Evolutionary conservation across 2,113 vertebrate species (phyloP), one percentile per base, ranked within the genome.

Genomic region (Macrotis lagotis): DNA sequence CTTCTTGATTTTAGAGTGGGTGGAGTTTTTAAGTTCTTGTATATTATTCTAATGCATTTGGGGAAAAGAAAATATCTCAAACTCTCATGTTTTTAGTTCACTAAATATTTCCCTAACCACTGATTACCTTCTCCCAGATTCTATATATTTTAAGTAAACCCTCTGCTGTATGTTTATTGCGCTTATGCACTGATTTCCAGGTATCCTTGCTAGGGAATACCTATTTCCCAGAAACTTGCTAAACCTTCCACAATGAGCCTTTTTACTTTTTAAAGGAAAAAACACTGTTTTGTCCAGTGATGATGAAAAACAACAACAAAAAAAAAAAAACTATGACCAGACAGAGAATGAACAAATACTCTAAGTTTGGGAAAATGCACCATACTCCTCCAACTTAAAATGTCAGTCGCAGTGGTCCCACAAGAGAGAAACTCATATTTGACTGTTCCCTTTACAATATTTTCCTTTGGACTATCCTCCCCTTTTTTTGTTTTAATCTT

Each of bases 191-290:
- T 50, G 90, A 96, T 95, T 97, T 97, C 96, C 96, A 96, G 92
- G 95, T 96, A 96, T 28, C 48, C 88, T 93, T 88, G 22, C 92
- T 66, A 90, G 94, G 94, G 89, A 95, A 93, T 89, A 92, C 74
- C 25, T 25, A 37, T 74, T 97, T 98, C 96, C 96, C 95, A 97
- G 97, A 97, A 96, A 92, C 91, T 89, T 93, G 92, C 28, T 92
- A 93, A 93, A 88, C 48, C 48, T 95, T 97, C 95, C 94, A 97
- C 96, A 97, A 97, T 92, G 55, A 52, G 48, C 47, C 59, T 97
- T 97, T 97, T 95, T 96, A 92, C 94, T 51, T 90, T 96, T 95
- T n/a, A n/a, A 96, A 96, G 97, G 93, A 96, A 93, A 95, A 97
- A 96, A 95, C 48, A 48, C 90, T 92, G 50, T 91, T 97, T 96